Base-by-base conservation (phyloP, 2,797 vertebrate species). In the Paramormyrops hopkinsi region DNA sequence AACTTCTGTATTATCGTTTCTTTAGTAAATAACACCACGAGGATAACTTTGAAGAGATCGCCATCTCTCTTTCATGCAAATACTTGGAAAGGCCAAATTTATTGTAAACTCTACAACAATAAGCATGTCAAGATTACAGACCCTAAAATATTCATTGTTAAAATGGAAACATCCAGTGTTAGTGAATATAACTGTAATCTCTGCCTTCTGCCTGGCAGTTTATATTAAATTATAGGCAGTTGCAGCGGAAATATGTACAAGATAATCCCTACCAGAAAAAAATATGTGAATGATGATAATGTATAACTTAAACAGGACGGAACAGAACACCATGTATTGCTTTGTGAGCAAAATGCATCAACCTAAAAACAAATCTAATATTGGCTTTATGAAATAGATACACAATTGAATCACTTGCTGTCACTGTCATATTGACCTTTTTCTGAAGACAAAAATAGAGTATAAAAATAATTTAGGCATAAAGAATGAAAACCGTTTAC, bases 161-260 rank as follows among this genome's bases (percentile, higher is more conserved):
- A 51, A 37, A 4, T 69, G 54, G 22, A 86, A 59, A 29, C 62
- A 86, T 37, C 44, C 83, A 89, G 83, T 89, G 83, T 73, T 51
- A 73, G 4, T 54, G 83, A 86, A 73, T 14, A 84, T 86, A 69
- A 73, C 62, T 73, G 29, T 79, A 79, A 44, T 41, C 19, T 41
- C 19, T 88, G 37, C 54, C 22, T 83, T 84, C 54, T 89, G 79
- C 33, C 29, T 51, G 73, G 82, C 41, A 89, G 44, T 65, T 85
- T 37, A 44, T 62, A 44, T 53, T 89, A 76, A 85, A 65, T 65
- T 85, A 89, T 86, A 84, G 88, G 88, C 37, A 89, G 79, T 83
- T 37, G 88, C 56, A 85, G 44, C n/a, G 62, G 56, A 48, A 85
- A 86, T 65, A 89, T 65, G 84, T 86, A 89, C 88, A 89, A 54